Conservation (phyloP, 2,888 invertebrate species). For the Yponomeuta cagnagella region DNA sequence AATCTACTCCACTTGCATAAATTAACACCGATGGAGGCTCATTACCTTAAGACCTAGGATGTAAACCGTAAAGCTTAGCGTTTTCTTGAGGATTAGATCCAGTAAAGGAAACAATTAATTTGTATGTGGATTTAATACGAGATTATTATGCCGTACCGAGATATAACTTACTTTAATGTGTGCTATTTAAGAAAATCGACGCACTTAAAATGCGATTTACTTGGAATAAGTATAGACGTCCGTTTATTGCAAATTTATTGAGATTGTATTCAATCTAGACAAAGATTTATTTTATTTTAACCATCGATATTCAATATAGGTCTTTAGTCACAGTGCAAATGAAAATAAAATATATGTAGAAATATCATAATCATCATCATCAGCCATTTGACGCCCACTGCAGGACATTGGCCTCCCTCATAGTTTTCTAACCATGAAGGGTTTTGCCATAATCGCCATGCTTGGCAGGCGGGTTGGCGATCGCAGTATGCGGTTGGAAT, state of each 20-base stretch:
- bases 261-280: too few relatives aligned
- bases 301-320: too few relatives aligned
- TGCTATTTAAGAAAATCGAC: not conserved
- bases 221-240: not conserved
- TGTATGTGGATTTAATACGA: not conserved
- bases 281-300: too few relatives aligned
- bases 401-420: too few relatives aligned
- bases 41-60: not conserved
- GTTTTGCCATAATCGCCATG: too few relatives aligned
- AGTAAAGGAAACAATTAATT: constrained; percentile 1
- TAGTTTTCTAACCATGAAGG: too few relatives aligned
- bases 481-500: too few relatives aligned
- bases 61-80: not conserved
- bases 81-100: not conserved
- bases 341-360: too few relatives aligned
- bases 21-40: not conserved
- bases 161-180: not conserved
- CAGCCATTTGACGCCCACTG: too few relatives aligned
- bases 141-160: not conserved
- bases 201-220: not conserved
- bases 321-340: too few relatives aligned
- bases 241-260: not conserved
- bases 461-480: too few relatives aligned
- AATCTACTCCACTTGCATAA: constrained; percentile 1
- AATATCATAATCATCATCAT: too few relatives aligned